A percentile compares a stretch with the other conserved stretches of the same genome.
Conservation (phyloP, 2,888 invertebrate species). For the Hirtodrosophila confusa region DNA sequence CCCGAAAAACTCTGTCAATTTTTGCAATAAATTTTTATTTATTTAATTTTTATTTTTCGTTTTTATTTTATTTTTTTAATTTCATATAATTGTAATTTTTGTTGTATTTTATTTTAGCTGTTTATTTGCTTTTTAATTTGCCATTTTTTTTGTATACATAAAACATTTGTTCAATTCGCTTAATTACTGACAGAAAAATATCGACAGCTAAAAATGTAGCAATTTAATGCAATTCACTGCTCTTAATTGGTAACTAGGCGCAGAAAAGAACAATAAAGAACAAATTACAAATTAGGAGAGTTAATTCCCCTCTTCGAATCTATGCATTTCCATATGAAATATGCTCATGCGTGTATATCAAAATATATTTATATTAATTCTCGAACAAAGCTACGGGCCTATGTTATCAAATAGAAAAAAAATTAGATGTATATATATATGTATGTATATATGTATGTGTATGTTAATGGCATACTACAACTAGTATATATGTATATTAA, state of each 20-base stretch:
- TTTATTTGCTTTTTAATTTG: constrained; percentile 27
- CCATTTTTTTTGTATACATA: constrained; percentile 48
- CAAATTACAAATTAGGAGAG: constrained; percentile 1
- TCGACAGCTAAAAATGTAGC: constrained; percentile 61
- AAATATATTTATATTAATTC: constrained; percentile 22
- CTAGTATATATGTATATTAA: constrained; percentile 50
- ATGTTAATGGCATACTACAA: constrained; percentile 59
- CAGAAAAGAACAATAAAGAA: constrained; percentile 20
- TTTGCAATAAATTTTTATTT: constrained; percentile 52
- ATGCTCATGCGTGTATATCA: constrained; percentile 39
- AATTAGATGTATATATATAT: constrained; percentile 11
- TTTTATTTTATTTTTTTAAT: constrained; percentile 7
- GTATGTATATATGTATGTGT: constrained; percentile 17
- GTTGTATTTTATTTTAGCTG: constrained; percentile 15
- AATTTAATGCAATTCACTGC: constrained; percentile 41
- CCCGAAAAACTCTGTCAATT: constrained; percentile 13
- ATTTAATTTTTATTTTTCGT: constrained; percentile 11
- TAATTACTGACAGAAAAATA: constrained; percentile 62
- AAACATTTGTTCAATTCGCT: constrained; percentile 60
- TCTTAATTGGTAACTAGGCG: constrained; percentile 35
- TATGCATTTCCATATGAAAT: constrained; percentile 23
- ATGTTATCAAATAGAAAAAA: constrained; percentile 24
- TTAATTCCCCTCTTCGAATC: neutral
- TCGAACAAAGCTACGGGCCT: constrained; percentile 40
- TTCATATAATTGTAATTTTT: constrained; percentile 26